These are phyloP conservation scores for Cistogaster globosa DNA, from an alignment of 2,888 invertebrate species.

Conservation along the genomic window DNA sequence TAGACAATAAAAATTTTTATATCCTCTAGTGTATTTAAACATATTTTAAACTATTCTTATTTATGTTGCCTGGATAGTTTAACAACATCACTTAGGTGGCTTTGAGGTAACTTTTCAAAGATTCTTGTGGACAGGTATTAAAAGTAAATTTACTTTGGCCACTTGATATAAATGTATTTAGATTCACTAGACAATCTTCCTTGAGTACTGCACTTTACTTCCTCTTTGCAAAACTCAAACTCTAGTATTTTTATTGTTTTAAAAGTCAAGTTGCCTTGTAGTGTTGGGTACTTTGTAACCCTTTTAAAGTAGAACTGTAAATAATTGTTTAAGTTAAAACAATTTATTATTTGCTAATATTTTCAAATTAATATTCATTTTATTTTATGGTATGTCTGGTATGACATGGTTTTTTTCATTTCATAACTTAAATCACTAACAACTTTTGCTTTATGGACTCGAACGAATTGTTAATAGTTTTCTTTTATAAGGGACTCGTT, in stretches of 20 bases:
- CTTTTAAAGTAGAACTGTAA: conserved; percentile 48
- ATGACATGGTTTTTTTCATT: conserved; percentile 2
- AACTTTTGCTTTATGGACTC: conserved; percentile 29
- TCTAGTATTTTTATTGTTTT: neutral
- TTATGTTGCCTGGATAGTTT: too few species aligned
- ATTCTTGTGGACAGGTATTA: conserved; percentile 61
- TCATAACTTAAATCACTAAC: neutral
- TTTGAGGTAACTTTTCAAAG: conserved; percentile 15
- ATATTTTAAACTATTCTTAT: too few species aligned
- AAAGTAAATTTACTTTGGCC: conserved; percentile 65
- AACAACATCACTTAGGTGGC: neutral
- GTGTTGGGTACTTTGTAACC: conserved; percentile 24
- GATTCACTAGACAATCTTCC: conserved; percentile 7
- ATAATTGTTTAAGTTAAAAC: conserved; percentile 22
- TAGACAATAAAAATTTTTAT: neutral
- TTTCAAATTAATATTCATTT: conserved; percentile 37
- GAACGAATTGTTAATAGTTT: conserved; percentile 37
- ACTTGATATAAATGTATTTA: conserved; percentile 54
- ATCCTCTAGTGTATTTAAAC: too few species aligned
- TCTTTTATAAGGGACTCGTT: neutral
- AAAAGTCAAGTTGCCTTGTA: conserved; percentile 18
- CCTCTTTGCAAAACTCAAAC: neutral
- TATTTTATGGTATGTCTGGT: neutral
- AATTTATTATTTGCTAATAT: conserved; percentile 27
- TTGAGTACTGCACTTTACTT: neutral